Percentiles rank a stretch among this genome's conserved stretches.
phyloP scores from a whole-genome alignment of 1,140 invertebrate genomes.

The Papilio polytes region DNA sequence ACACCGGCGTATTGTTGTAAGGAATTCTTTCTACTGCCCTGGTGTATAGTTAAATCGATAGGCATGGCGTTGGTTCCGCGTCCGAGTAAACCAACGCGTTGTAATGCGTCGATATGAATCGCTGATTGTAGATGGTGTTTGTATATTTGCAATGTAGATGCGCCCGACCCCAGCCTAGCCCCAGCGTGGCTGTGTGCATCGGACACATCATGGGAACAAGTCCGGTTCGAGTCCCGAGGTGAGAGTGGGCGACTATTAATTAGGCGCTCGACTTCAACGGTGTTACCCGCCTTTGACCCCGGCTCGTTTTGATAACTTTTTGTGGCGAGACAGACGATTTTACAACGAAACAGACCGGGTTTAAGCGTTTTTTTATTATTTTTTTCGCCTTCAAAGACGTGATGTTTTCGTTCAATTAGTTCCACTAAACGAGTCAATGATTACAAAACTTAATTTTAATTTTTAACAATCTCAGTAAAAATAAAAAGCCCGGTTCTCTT shows the following conservation, averaged over 20 bases:
- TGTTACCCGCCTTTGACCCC: constrained; percentile 50
- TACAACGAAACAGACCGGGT: neutral
- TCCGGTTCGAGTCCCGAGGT: constrained; percentile 59
- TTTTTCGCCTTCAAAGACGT: constrained; percentile 9
- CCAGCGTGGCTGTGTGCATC: constrained; percentile 56
- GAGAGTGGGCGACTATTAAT: constrained; percentile 74
- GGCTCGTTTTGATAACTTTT: constrained; percentile 57
- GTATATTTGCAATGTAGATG: constrained; percentile 77
- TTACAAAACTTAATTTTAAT: constrained; percentile 10
- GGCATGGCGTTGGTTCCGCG: constrained; percentile 61
- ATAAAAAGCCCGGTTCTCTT: neutral
- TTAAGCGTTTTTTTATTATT: no score
- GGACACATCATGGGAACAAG: constrained; percentile 53
- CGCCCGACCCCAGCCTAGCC: constrained; percentile 56
- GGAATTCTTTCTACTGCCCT: constrained; percentile 75
- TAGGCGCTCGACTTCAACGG: constrained; percentile 64
- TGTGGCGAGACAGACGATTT: constrained; percentile 42
- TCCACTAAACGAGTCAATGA: constrained; percentile 1
- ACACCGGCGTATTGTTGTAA: constrained; percentile 81
- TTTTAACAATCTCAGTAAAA: neutral
- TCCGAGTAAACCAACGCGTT: constrained; percentile 54
- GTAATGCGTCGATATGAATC: constrained; percentile 63
- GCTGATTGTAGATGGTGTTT: constrained; percentile 64
- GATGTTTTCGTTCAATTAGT: constrained; percentile 36
- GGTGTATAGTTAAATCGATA: constrained; percentile 78